Evolutionary conservation across 2,113 vertebrate genomes (phyloP).

Genomic region (Paramisgurnus dabryanus): DNA sequence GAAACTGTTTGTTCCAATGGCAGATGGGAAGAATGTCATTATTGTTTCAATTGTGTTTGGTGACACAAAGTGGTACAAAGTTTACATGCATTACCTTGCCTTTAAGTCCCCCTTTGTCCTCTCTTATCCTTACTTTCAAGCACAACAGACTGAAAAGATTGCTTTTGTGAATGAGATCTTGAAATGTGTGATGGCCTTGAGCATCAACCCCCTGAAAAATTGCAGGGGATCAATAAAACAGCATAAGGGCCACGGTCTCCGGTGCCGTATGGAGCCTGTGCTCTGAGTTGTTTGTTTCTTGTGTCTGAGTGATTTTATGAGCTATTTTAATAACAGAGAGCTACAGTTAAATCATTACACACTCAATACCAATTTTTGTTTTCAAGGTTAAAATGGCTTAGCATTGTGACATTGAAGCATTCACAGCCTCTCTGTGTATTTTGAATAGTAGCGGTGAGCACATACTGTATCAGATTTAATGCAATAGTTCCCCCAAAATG

Average conservation of each 20-base stretch:
- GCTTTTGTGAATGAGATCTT: constrained; percentile 26
- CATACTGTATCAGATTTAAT: neutral
- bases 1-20: no score
- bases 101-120: neutral
- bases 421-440: neutral
- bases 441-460: neutral
- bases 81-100: neutral
- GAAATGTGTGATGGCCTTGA: constrained; percentile 28
- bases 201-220: neutral
- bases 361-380: neutral
- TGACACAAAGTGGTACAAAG: no score
- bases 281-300: constrained; percentile 25
- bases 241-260: constrained; percentile 28
- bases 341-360: neutral
- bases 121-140: neutral
- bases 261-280: neutral
- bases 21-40: no score
- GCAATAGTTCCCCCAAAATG: no score
- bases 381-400: neutral
- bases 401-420: neutral
- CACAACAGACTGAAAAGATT: neutral
- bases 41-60: no score
- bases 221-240: constrained; percentile 44
- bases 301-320: constrained; percentile 12
- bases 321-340: constrained; percentile 2